Percentiles rank a stretch among this genome's conserved stretches.
phyloP scores from a whole-genome alignment of 2,113 vertebrate species.

The Phodopus roborovskii region DNA sequence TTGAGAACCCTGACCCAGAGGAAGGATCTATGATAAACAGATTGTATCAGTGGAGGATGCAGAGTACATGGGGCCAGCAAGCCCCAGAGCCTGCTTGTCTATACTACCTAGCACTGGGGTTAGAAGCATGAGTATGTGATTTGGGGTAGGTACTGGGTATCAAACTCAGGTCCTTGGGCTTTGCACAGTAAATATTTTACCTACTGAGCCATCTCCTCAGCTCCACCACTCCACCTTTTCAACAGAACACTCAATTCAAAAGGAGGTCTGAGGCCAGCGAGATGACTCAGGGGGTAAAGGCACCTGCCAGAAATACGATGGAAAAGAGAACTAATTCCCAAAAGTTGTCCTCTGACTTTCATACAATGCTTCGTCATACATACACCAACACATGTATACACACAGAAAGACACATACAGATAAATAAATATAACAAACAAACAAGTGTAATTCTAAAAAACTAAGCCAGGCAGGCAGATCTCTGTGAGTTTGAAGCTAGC shows the following conservation, averaged over 20 bases:
- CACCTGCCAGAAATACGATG: background rate
- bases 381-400: background rate
- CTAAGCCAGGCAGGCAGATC: background rate
- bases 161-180: background rate
- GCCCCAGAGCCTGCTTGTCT: background rate
- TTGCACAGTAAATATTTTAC: background rate
- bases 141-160: background rate
- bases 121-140: background rate
- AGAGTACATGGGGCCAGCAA: background rate
- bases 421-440: background rate
- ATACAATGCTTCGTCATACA: background rate
- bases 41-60: background rate
- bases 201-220: background rate
- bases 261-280: background rate
- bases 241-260: background rate
- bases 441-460: background rate
- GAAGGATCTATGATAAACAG: background rate
- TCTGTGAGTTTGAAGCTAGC: background rate
- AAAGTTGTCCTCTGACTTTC: background rate
- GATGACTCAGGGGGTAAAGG: background rate
- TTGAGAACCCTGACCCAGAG: background rate
- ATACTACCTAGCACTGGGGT: too few species aligned
- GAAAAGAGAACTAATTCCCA: background rate
- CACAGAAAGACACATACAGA: background rate
- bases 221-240: background rate